Evolutionary conservation across 1,140 invertebrate species (phyloP).

Genomic region (Brachionus asplanchnoidis): DNA sequence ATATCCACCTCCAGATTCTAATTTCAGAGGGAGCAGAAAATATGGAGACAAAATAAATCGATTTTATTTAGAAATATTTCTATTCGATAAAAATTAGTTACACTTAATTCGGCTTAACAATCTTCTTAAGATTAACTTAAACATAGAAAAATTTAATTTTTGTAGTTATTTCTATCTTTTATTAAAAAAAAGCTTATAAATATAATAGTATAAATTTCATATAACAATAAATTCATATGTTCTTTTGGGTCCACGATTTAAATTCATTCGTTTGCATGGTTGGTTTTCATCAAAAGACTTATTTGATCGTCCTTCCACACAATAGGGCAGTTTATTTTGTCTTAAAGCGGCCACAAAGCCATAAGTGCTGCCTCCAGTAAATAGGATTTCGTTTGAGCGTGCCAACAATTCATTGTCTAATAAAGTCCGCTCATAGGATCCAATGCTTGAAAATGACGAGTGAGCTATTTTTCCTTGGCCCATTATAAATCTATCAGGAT

Average conservation of each 20-base stretch:
- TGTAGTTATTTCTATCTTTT: neutral
- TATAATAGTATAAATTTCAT: neutral
- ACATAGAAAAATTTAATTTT: neutral
- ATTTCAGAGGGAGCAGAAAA: neutral
- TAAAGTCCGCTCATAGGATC: neutral
- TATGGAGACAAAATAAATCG: neutral
- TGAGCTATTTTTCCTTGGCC: neutral
- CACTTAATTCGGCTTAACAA: neutral
- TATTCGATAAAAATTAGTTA: neutral
- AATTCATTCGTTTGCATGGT: neutral
- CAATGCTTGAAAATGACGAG: neutral
- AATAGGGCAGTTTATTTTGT: conserved; percentile 8
- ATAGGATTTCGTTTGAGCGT: neutral
- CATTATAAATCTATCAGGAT: neutral
- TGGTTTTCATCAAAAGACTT: neutral
- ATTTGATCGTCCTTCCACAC: neutral
- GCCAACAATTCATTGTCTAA: conserved; percentile 14
- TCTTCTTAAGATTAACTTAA: neutral
- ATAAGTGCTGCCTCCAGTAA: conserved; percentile 24
- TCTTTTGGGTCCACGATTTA: conserved; percentile 10
- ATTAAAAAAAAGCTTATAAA: neutral
- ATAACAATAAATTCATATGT: neutral
- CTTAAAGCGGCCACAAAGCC: neutral
- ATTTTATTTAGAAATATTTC: neutral
- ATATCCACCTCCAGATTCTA: no score